Percentiles rank a stretch among this genome's conserved stretches.
Evolutionary conservation across 2,113 vertebrate genomes (phyloP).

Genomic region (Fulica atra): DNA sequence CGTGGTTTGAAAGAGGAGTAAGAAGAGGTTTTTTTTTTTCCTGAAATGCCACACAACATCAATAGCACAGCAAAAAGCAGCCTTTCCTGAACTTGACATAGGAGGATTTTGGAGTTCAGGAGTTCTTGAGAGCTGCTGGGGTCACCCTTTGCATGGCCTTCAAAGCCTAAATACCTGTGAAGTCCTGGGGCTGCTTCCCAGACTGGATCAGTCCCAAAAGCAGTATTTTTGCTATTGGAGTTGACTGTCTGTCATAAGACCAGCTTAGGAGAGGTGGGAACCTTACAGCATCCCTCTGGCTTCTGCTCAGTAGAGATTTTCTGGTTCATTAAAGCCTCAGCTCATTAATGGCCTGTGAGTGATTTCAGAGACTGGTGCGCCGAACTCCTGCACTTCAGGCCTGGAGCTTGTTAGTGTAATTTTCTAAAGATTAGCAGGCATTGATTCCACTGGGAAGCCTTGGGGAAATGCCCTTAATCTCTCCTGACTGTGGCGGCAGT

Average conservation of each 20-base stretch:
- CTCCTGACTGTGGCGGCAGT: not conserved
- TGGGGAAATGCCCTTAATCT: not conserved
- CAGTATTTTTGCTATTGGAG: not conserved
- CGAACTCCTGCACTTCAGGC: not conserved
- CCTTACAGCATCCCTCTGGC: conserved; percentile 6
- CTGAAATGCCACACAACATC: not conserved
- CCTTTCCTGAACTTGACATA: not conserved
- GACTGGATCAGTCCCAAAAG: not conserved
- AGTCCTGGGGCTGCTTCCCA: not conserved
- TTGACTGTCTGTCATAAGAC: not conserved
- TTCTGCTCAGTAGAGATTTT: conserved; percentile 27
- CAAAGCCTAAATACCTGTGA: not conserved
- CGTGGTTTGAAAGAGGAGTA: not conserved
- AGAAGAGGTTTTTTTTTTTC: not conserved
- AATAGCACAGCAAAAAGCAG: not conserved
- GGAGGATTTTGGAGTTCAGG: not conserved
- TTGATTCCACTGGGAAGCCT: conserved; percentile 54
- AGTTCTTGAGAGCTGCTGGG: not conserved
- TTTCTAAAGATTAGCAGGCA: conserved; percentile 48
- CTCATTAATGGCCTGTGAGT: conserved; percentile 53
- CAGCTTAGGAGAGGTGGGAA: not conserved
- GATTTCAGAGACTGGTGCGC: conserved; percentile 1
- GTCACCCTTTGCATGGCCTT: not conserved
- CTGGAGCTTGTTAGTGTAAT: conserved; percentile 49
- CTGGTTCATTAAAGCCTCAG: conserved; percentile 33